A percentile compares a stretch with the other conserved stretches of the same genome.
phyloP scores from a whole-genome alignment of 2,797 vertebrate species.

The Peromyscus nudipes region DNA sequence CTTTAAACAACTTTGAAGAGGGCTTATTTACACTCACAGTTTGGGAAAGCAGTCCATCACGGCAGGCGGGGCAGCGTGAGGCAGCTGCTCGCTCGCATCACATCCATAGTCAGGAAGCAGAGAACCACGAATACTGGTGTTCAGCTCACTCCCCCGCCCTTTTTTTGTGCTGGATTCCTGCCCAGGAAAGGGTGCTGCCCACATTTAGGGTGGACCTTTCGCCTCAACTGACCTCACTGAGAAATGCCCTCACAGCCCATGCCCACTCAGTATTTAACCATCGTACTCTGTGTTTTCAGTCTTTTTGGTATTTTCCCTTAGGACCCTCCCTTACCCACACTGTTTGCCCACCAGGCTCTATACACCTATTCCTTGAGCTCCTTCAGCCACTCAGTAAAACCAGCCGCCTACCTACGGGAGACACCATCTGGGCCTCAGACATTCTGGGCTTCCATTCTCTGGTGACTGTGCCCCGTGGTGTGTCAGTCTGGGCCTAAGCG shows the following conservation, averaged over 20 bases:
- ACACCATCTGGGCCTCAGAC: neutral
- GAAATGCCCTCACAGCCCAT: neutral
- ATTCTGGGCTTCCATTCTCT: neutral
- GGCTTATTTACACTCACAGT: neutral
- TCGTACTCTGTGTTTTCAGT: no score
- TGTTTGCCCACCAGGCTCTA: neutral
- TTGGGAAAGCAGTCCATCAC: neutral
- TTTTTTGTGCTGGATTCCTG: no score
- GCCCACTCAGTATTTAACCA: neutral
- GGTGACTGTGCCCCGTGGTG: neutral
- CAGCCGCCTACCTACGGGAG: neutral
- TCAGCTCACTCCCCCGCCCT: no score
- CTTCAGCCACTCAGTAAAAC: neutral
- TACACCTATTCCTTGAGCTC: neutral
- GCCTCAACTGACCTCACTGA: neutral
- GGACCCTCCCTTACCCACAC: neutral
- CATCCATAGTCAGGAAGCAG: neutral
- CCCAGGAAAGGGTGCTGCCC: no score
- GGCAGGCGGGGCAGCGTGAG: neutral
- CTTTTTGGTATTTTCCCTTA: neutral
- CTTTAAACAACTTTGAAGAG: neutral
- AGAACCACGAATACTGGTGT: no score
- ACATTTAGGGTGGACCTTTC: neutral
- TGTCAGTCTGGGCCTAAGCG: neutral
- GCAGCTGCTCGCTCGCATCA: neutral